phyloP scores from a whole-genome alignment of 1,140 invertebrate genomes.

The Plectrocnemia conspersa region DNA sequence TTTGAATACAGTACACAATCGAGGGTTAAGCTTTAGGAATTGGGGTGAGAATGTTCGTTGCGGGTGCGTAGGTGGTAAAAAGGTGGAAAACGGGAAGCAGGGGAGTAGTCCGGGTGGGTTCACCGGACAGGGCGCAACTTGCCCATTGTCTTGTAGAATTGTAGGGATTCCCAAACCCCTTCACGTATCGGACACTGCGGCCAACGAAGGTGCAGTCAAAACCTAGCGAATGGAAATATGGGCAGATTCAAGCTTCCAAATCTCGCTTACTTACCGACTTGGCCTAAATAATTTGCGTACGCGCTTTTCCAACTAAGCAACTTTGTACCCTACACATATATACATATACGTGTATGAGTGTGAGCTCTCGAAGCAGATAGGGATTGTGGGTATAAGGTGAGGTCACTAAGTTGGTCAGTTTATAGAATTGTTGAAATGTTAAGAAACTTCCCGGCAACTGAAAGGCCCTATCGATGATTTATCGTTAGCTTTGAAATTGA shows the following conservation, averaged over 20 bases:
- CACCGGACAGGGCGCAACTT: constrained; percentile 13
- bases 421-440: constrained; percentile 31
- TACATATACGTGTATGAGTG: not conserved
- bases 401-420: constrained; percentile 31
- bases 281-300: constrained; percentile 24
- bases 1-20: constrained; percentile 1
- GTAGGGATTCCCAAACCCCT: constrained; percentile 21
- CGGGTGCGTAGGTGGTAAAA: constrained; percentile 8
- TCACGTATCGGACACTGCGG: not conserved
- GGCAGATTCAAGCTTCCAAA: not conserved
- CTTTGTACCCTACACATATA: not conserved
- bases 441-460: not conserved
- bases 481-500: too few species aligned
- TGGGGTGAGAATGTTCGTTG: not conserved
- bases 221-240: not conserved
- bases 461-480: too few species aligned
- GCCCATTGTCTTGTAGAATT: constrained; percentile 30
- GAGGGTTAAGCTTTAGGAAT: not conserved
- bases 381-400: constrained; percentile 24
- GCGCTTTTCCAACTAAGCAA: too few species aligned
- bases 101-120: not conserved
- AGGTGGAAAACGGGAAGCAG: constrained; percentile 14
- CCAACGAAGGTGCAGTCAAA: not conserved
- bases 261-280: not conserved
- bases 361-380: not conserved